phyloP scores from a whole-genome alignment of 2,797 vertebrate species.

The Poecilia velifera region DNA sequence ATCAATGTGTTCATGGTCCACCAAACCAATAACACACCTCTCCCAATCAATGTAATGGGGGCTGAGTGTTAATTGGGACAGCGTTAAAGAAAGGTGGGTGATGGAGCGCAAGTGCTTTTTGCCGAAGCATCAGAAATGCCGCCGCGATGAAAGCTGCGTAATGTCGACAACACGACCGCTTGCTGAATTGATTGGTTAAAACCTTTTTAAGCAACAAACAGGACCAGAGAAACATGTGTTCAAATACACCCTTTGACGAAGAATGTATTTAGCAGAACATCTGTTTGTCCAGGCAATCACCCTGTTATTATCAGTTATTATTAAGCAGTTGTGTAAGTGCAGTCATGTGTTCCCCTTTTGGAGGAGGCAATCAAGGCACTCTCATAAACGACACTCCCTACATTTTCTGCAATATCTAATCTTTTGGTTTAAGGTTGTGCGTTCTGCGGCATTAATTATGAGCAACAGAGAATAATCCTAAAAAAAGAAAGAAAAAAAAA shows the following conservation, averaged over 20 bases:
- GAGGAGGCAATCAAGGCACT: constrained; percentile 64
- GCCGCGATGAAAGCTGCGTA: constrained; percentile 50
- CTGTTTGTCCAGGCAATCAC: constrained; percentile 75
- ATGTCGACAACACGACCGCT: constrained; percentile 32
- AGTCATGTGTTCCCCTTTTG: constrained; percentile 60
- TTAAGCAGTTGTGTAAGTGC: constrained; percentile 64
- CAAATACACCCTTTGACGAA: neutral
- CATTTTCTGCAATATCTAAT: neutral
- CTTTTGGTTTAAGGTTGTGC: constrained; percentile 4
- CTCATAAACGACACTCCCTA: constrained; percentile 37
- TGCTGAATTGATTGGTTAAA: constrained; percentile 46
- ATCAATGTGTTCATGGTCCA: constrained; percentile 78
- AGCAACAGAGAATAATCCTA: neutral
- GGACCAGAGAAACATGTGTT: constrained; percentile 9
- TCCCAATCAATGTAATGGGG: constrained; percentile 78
- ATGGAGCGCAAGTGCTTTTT: constrained; percentile 55
- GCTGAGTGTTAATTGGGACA: constrained; percentile 79
- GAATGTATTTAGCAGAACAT: constrained; percentile 65
- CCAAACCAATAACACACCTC: constrained; percentile 72
- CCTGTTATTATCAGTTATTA: constrained; percentile 80
- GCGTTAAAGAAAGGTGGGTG: constrained; percentile 48
- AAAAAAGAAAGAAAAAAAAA: neutral
- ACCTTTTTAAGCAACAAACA: constrained; percentile 40
- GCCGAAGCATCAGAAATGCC: constrained; percentile 70
- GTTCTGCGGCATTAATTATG: constrained; percentile 1